Conservation (phyloP, 2,797 vertebrate species). For the Spatula clypeata region DNA sequence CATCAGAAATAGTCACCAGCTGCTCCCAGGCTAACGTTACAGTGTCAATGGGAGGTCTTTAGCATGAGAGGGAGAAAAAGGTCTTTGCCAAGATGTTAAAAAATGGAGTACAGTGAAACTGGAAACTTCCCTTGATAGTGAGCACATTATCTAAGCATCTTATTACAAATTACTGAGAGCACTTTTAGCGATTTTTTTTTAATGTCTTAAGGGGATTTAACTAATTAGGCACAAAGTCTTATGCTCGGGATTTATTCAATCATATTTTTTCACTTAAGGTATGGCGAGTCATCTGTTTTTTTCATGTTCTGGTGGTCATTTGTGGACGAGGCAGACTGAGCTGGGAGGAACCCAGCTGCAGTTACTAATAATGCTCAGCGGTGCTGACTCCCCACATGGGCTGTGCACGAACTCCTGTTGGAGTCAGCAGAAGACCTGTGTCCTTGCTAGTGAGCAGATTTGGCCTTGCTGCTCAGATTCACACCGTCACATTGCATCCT, state of each 20-base stretch:
- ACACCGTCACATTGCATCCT: accelerated
- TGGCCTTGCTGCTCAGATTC: not conserved
- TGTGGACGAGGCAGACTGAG: conserved; percentile 8
- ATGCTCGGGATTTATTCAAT: conserved; percentile 56
- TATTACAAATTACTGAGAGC: conserved; percentile 69
- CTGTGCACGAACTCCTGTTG: accelerated
- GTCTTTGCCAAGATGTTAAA: conserved; percentile 44
- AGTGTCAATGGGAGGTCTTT: conserved; percentile 67
- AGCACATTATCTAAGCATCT: conserved; percentile 71
- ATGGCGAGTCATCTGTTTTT: not conserved
- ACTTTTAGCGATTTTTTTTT: conserved; percentile 57
- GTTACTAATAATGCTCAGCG: not conserved
- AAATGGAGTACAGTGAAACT: conserved; percentile 67
- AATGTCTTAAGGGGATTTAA: conserved; percentile 68
- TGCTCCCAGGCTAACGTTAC: conserved; percentile 66
- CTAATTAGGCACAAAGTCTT: conserved; percentile 77
- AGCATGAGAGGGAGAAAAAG: conserved; percentile 32
- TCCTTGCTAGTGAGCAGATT: not conserved
- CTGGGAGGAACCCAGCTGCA: not conserved
- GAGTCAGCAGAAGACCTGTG: not conserved
- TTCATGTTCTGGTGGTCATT: conserved; percentile 40
- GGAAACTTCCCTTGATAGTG: conserved; percentile 72
- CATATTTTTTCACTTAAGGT: conserved; percentile 51
- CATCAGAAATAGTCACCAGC: conserved; percentile 65
- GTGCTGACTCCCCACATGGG: not conserved